Evolutionary conservation across 2,113 vertebrate species (phyloP), one percentile per base, ranked within the genome.

Genomic region (Amblyopsis rosae): DNA sequence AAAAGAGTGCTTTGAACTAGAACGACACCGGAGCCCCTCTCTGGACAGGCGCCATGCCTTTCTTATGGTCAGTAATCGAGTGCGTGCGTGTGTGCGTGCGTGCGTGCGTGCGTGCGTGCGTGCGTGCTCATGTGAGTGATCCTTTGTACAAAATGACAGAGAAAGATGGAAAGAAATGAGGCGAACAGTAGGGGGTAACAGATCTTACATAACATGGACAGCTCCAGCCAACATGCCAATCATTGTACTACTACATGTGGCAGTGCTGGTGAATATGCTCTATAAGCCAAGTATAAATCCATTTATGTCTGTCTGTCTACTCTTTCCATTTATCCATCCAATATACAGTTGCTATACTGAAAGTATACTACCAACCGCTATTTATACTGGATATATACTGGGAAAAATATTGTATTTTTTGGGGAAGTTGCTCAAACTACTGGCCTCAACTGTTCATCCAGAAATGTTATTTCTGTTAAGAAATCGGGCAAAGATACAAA

Each of bases 1-100:
- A 75, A 82, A 87, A 87, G 83, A 77, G 63, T 72, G 68, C 87
- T 89, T 86, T 88, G 85, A 91, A 87, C 85, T 19, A n/a, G 15
- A 69, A 74, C 68, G 70, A 85, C 84, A 79, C 69, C 62, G 80
- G 83, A 89, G 76, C 80, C 80, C 77, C 77, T 77, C 80, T 67
- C 74, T 86, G 89, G 89, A 88, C 11, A 12, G 56, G 72, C 63
- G 86, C 89, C 84, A 88, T 47, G 69, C 77, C 69, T 51, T 75
- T 62, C 79, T 77, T 75, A 80, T 69, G 63, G 11, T 56, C 45
- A 79, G 72, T 80, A 74, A 82, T 77, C 79, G 69, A 75, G 80
- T 65, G 60, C 26, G 60, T 19, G 32, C 41, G 60, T 49, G 60
- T 19, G 32, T 54, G 48, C 16, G 26, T 41, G 62, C 4, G 9